These are phyloP conservation scores for Sigmodon hispidus DNA, from an alignment of 2,113 vertebrate genomes.

Conservation along the genomic window DNA sequence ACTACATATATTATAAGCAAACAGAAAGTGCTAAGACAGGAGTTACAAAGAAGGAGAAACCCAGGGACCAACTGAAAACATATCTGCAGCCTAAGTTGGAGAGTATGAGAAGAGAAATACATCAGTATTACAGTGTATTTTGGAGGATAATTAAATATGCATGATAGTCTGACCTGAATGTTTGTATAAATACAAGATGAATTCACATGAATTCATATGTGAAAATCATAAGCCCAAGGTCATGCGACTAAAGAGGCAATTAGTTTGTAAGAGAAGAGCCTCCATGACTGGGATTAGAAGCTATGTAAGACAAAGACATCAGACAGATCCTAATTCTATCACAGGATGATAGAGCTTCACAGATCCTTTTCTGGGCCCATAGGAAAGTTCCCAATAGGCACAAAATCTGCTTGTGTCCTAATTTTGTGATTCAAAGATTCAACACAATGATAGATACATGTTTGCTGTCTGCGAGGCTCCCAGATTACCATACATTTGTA, in stretches of 20 bases:
- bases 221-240: not conserved
- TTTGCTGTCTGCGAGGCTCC: not conserved
- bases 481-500: not conserved
- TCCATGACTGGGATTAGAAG: not conserved
- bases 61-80: no score
- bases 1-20: not conserved
- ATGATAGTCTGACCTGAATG: not conserved
- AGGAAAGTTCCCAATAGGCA: no score
- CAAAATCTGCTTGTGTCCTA: no score
- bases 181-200: not conserved
- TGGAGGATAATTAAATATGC: not conserved
- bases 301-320: not conserved
- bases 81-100: not conserved
- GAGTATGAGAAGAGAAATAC: not conserved
- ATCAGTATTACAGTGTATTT: not conserved
- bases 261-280: not conserved
- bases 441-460: not conserved
- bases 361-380: no score
- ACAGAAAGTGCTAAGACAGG: not conserved
- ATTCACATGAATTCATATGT: not conserved
- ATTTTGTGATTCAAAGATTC: not conserved
- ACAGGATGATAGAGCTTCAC: no score
- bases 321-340: not conserved
- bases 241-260: not conserved
- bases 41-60: not conserved